A percentile compares a stretch with the other conserved stretches of the same genome.
Conservation (phyloP, 1,140 invertebrate genomes). For the fruit fly (Drosophila melanogaster) region DNA sequence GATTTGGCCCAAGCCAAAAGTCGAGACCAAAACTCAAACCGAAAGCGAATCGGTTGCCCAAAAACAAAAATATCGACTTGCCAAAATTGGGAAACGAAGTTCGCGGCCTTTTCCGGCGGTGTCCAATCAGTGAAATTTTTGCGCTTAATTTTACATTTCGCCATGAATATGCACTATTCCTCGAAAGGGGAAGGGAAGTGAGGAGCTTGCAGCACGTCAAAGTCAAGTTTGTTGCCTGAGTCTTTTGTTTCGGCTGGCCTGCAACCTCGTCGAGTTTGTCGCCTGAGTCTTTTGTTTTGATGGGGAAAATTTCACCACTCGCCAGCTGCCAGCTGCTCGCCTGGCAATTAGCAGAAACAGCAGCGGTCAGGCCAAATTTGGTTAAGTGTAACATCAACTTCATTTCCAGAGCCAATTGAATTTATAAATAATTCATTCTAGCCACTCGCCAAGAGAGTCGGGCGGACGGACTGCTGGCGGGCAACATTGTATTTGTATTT, state of each 20-base stretch:
- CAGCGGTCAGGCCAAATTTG: slow-evolving; percentile 70
- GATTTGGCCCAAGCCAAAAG: slow-evolving; percentile 41
- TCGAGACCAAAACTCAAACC: slow-evolving; percentile 22
- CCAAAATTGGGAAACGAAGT: slow-evolving; percentile 51
- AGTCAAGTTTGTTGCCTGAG: slow-evolving; percentile 12
- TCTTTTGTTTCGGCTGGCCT: slow-evolving; percentile 1
- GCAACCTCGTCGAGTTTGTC: slow-evolving; percentile 30
- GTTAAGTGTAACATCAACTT: slow-evolving; percentile 82
- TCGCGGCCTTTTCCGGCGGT: slow-evolving; percentile 52
- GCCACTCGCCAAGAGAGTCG: slow-evolving; percentile 32
- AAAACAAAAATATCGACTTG: slow-evolving; percentile 42
- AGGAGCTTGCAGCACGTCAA: slow-evolving; percentile 13
- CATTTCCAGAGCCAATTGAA: slow-evolving; percentile 71
- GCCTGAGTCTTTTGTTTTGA: slow-evolving; percentile 63
- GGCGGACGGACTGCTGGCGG: slow-evolving; percentile 18
- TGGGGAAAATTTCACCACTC: slow-evolving; percentile 63
- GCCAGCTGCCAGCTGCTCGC: slow-evolving; percentile 24
- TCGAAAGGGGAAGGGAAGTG: slow-evolving; percentile 5
- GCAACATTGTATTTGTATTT: slow-evolving; percentile 75
- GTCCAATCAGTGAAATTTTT: slow-evolving; percentile 56
- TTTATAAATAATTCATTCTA: slow-evolving; percentile 80
- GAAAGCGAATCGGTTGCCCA: slow-evolving; percentile 32
- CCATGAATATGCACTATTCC: slow-evolving; percentile 55
- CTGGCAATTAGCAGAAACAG: slow-evolving; percentile 63
- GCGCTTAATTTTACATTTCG: slow-evolving; percentile 36